A percentile compares a stretch with the other conserved stretches of the same genome.
Evolutionary conservation across 2,888 invertebrate genomes (phyloP).

Genomic region (Epinotia demarniana): DNA sequence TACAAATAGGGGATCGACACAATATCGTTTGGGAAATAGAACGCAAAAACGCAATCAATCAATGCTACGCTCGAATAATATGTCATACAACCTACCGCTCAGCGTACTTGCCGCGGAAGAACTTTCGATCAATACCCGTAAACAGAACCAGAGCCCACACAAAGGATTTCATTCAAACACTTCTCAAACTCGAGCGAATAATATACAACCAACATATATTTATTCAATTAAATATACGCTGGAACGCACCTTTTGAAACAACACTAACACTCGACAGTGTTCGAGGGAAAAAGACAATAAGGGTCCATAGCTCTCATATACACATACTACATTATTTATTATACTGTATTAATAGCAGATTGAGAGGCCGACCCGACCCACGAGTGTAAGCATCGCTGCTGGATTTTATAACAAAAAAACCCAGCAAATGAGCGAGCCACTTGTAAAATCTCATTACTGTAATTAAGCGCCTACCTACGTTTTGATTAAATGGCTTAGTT

Average conservation of each 20-base stretch:
- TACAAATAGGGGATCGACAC: conserved; percentile 47
- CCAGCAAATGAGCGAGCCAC: conserved; percentile 53
- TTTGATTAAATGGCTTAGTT: conserved; percentile 49
- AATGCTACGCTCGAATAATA: conserved; percentile 60
- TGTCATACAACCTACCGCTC: conserved; percentile 53
- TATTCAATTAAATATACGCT: conserved; percentile 55
- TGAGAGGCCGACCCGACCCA: conserved; percentile 16
- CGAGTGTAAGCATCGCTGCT: conserved; percentile 31
- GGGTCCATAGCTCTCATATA: neutral
- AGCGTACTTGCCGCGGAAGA: conserved; percentile 46
- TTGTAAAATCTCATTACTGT: conserved; percentile 58
- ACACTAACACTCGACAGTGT: conserved; percentile 13
- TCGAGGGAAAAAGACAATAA: neutral
- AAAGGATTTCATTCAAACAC: conserved; percentile 7
- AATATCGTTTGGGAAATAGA: conserved; percentile 55
- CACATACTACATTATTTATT: conserved; percentile 16
- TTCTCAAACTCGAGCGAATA: conserved; percentile 9
- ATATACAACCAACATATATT: conserved; percentile 48
- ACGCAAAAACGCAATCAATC: conserved; percentile 61
- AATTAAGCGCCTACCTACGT: conserved; percentile 57
- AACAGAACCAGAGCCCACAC: conserved; percentile 7
- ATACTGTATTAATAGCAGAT: neutral
- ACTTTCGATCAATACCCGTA: conserved; percentile 40
- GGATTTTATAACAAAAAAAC: conserved; percentile 52
- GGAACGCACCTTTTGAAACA: conserved; percentile 48